phyloP scores from a whole-genome alignment of 2,888 invertebrate species.

The Aporophyla lueneburgensis region DNA sequence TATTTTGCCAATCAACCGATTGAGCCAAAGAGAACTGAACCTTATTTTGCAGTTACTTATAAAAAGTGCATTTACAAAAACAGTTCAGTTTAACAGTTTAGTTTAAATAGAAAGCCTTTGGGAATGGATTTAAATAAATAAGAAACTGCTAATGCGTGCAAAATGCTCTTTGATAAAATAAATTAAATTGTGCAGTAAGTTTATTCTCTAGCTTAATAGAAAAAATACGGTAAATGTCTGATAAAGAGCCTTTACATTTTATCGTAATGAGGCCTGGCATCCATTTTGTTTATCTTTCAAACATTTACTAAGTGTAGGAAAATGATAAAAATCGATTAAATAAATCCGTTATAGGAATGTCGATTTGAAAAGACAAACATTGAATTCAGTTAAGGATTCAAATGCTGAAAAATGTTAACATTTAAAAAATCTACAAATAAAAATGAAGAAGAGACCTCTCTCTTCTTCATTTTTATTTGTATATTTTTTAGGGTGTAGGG shows the following conservation, averaged over 20 bases:
- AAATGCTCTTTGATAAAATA: background rate
- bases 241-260: background rate
- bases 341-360: background rate
- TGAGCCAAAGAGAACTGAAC: no score
- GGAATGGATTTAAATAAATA: background rate
- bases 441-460: no score
- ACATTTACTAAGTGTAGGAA: background rate
- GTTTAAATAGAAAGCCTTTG: background rate
- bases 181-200: background rate
- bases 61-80: background rate
- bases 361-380: background rate
- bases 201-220: background rate
- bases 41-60: no score
- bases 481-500: background rate
- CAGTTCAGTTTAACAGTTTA: background rate
- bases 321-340: background rate
- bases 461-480: background rate
- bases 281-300: background rate
- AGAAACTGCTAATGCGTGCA: background rate
- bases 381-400: no score
- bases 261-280: background rate
- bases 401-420: no score
- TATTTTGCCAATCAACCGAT: no score
- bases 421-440: no score
- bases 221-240: background rate